Percentiles rank a stretch among this genome's conserved stretches.
Evolutionary conservation across 2,113 vertebrate genomes (phyloP).

Genomic region (Theristicus caerulescens): DNA sequence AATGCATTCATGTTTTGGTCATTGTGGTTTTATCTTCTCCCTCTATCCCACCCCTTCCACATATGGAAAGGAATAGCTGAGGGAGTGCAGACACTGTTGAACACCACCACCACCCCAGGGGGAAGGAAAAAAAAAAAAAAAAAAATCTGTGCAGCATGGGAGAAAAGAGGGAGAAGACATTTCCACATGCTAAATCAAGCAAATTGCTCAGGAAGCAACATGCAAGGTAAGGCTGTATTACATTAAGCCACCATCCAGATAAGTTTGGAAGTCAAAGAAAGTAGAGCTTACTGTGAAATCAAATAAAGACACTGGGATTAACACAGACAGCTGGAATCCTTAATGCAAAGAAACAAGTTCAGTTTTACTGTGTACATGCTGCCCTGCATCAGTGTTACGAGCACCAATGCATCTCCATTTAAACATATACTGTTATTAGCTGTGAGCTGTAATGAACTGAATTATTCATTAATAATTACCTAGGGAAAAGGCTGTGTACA

Average conservation of each 20-base stretch:
- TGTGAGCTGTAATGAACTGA: constrained; percentile 8
- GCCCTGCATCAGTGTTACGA: not conserved
- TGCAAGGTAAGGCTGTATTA: not conserved
- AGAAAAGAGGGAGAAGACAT: not conserved
- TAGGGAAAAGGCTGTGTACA: not conserved
- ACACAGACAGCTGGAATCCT: not conserved
- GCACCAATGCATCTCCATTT: not conserved
- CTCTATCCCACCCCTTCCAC: not conserved
- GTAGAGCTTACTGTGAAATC: not conserved
- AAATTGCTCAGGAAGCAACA: not conserved
- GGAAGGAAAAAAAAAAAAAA: not conserved
- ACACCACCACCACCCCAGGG: no score
- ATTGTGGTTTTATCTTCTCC: not conserved
- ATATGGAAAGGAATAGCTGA: not conserved
- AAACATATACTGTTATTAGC: not conserved
- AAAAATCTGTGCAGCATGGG: not conserved
- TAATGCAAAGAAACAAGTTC: constrained; percentile 30
- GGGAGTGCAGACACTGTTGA: not conserved
- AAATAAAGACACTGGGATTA: not conserved
- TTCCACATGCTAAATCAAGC: not conserved
- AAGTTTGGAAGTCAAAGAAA: not conserved
- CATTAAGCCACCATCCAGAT: not conserved
- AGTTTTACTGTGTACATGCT: not conserved
- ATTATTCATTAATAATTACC: constrained; percentile 36
- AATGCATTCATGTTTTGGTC: not conserved